Base-by-base conservation (phyloP, 2,888 invertebrate genomes). In the Onthophagus sagittarius region DNA sequence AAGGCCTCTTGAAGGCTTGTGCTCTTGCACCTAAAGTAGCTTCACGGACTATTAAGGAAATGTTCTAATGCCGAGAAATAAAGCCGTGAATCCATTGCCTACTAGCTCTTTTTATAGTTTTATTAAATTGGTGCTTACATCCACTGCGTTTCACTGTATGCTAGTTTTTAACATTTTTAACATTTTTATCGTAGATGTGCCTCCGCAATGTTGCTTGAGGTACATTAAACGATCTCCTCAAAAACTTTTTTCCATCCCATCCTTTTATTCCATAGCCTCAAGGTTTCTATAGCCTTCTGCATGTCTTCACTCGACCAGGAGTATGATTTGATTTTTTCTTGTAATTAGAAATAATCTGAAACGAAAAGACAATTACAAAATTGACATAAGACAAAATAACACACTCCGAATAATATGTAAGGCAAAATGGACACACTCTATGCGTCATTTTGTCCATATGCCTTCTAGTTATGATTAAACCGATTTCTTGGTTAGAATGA, bases 301-400 rank as follows among this genome's bases (percentile, higher is more conserved):
- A 69, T 69, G 69, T 69, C 69, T 69, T 69, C 69, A 62, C 62
- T 71, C 15, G 62, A 14, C 15, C 71, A 63, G 71, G 13, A 71
- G 2, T 32, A 3, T 23, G 23, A 23, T 23, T 23, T 23, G 3
- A 23, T 23, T 23, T 23, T 23, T 23, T 23, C 23, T 23, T 23
- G 3, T 23, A 4, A 33, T 23, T 2, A 71, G 71, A n/a, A 62
- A 32, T 32, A 23, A 69, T 63, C 72, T 63, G 69, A 72, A 39
- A 13, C 15, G 23, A 31, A 63, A 64, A 39, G 14, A 32, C 31
- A 32, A 14, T 64, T 9, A 64, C 15, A 64, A 64, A 64, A 64
- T 64, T 64, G 33, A 71, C 62, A 39, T 65, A 71, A 62, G 62
- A 15, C 71, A 63, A 62, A 71, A 71, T 71, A 11, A 53, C 13